Base-by-base conservation (phyloP, 2,797 vertebrate species). In the Antrozous pallidus region DNA sequence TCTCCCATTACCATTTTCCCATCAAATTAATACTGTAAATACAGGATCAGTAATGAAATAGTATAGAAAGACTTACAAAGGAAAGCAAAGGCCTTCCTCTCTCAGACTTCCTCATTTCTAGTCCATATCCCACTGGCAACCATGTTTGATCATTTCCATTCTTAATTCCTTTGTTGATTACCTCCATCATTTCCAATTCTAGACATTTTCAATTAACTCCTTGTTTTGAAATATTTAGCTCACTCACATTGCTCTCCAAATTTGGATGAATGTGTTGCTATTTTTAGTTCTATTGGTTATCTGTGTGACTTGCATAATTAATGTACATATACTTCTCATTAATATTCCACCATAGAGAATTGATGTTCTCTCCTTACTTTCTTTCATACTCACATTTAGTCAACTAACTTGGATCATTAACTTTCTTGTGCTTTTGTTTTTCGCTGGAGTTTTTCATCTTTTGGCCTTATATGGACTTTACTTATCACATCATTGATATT, bases 201-300 rank as follows among this genome's bases (percentile, higher is more conserved):
- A 88, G 33, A 69, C 13, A 83, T 18, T 73, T 51, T 75, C 33
- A 12, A 51, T 20, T 56, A 28, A 56, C 36, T 80, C 22, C 18
- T 40, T 75, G 12, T 73, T 89, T 77, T 80, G 31, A 96, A 92
- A 90, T 61, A n/a, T 17, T 84, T 82, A 85, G 22, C 33, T 90
- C 74, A 75, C 65, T 83, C 24, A 65, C 12, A 82, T 16, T 77
- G 18, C 36, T 73, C 11, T 63, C 24, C 9, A 67, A 65, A 54
- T 75, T 54, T 58, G 26, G 20, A 63, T 40, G 56, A 65, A 86
- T 49, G 33, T 33, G 93, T 17, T 77, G 26, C 40, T 81, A 22
- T n/a, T 74, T 79, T 92, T 70, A 58, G 11, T 74, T 69, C 26
- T 75, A 26, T 2, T 65, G 17, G 42, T 67, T 49, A 42, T 12